Conservation (phyloP, 1,140 invertebrate species). For the Cataglyphis hispanica region DNA sequence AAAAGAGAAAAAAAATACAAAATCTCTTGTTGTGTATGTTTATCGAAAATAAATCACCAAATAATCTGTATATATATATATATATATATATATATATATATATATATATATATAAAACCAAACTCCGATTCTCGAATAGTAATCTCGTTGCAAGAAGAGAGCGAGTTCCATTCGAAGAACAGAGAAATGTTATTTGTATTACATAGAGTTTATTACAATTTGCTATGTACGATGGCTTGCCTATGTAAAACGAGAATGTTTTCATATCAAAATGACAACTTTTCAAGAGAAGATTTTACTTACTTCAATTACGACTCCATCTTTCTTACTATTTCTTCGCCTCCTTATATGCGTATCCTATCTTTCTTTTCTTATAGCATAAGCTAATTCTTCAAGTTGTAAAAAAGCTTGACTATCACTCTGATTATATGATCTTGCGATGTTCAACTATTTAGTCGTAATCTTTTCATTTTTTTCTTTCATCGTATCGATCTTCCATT, state of each 20-base stretch:
- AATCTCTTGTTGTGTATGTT: slow-evolving; percentile 85
- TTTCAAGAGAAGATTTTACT: slow-evolving; percentile 55
- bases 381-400: not conserved
- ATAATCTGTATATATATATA: slow-evolving; percentile 59
- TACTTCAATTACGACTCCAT: slow-evolving; percentile 49
- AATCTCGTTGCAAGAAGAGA: not conserved
- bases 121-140: slow-evolving; percentile 17
- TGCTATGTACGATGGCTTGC: slow-evolving; percentile 74
- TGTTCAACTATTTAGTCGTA: not conserved
- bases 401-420: not conserved
- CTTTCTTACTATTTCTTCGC: slow-evolving; percentile 69
- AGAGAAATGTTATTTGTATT: slow-evolving; percentile 71
- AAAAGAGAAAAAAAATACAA: slow-evolving; percentile 47
- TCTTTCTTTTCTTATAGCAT: not conserved
- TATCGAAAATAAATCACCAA: slow-evolving; percentile 82
- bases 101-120: not conserved
- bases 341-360: slow-evolving; percentile 60
- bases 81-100: no score
- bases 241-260: slow-evolving; percentile 70
- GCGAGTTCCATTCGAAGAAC: slow-evolving; percentile 39
- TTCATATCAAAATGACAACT: slow-evolving; percentile 73
- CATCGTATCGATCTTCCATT: not conserved
- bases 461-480: not conserved
- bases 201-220: slow-evolving; percentile 75
- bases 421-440: not conserved